A percentile compares a stretch with the other conserved stretches of the same genome.
Conservation (phyloP, 1,140 invertebrate genomes). For the Pseudomyrmex pallidus region DNA sequence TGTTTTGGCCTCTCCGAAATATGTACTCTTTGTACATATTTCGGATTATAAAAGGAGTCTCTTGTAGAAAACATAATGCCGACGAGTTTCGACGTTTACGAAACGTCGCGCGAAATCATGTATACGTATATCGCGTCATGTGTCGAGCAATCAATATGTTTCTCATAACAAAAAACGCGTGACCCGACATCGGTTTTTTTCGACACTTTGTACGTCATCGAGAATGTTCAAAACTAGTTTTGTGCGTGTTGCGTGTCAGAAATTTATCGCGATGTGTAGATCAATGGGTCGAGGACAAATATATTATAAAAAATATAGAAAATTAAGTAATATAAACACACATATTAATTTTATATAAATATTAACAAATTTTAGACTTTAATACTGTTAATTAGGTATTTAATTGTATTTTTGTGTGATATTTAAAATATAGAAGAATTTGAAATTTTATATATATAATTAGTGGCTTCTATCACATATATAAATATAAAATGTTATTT, state of each 20-base stretch:
- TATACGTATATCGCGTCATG: constrained; percentile 19
- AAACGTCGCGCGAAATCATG: constrained; percentile 59
- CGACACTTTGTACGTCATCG: background rate
- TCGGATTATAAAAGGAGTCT: constrained; percentile 23
- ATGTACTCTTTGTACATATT: constrained; percentile 50
- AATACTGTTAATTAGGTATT: background rate
- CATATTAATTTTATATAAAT: background rate
- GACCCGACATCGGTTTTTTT: background rate
- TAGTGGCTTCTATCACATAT: no score
- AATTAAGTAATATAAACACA: background rate
- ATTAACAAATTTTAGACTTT: background rate
- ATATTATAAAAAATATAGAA: background rate
- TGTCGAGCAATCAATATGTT: constrained; percentile 59
- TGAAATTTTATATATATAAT: no score
- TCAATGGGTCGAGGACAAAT: background rate
- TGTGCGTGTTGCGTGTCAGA: background rate
- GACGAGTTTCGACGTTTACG: constrained; percentile 52
- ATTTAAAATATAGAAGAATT: no score
- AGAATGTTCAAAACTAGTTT: background rate
- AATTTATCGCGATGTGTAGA: background rate
- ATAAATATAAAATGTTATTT: no score
- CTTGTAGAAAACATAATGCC: constrained; percentile 62
- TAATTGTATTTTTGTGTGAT: no score
- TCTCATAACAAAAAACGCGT: background rate
- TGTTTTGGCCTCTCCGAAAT: constrained; percentile 18